phyloP scores from a whole-genome alignment of 1,140 invertebrate genomes.

The Eupristina koningsbergeri region DNA sequence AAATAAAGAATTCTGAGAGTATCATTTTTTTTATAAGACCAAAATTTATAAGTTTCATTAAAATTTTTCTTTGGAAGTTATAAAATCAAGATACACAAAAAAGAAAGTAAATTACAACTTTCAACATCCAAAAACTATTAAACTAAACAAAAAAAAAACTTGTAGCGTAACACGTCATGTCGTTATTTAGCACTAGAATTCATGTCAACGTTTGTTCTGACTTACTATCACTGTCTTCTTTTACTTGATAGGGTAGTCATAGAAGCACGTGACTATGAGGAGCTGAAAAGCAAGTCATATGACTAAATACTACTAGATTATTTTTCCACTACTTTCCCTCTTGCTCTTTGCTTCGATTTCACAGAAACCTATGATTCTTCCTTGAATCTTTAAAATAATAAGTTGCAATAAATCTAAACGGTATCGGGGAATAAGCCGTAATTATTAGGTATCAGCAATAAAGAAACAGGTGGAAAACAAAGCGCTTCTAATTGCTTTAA shows the following conservation, averaged over 20 bases:
- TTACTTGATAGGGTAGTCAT: slow-evolving; percentile 27
- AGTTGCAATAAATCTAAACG: no score
- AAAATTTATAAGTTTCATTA: not conserved
- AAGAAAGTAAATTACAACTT: slow-evolving; percentile 35
- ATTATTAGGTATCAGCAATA: no score
- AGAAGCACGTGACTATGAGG: not conserved
- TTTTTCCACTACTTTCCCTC: not conserved
- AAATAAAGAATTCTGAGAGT: no score
- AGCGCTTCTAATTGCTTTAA: no score
- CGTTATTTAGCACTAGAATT: slow-evolving; percentile 6
- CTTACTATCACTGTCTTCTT: slow-evolving; percentile 12
- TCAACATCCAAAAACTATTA: not conserved
- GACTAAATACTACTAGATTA: not conserved
- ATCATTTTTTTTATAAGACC: no score
- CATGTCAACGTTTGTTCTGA: not conserved
- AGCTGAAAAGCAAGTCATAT: not conserved
- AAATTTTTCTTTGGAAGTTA: not conserved
- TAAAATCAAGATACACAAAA: slow-evolving; percentile 14
- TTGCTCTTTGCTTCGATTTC: not conserved
- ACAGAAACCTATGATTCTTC: not conserved
- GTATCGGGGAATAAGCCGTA: no score
- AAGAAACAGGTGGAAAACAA: no score
- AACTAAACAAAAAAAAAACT: not conserved
- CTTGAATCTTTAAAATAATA: not conserved
- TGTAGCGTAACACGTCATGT: not conserved